phyloP scores from a whole-genome alignment of 2,888 invertebrate genomes.

The Tromatobia lineatoria region DNA sequence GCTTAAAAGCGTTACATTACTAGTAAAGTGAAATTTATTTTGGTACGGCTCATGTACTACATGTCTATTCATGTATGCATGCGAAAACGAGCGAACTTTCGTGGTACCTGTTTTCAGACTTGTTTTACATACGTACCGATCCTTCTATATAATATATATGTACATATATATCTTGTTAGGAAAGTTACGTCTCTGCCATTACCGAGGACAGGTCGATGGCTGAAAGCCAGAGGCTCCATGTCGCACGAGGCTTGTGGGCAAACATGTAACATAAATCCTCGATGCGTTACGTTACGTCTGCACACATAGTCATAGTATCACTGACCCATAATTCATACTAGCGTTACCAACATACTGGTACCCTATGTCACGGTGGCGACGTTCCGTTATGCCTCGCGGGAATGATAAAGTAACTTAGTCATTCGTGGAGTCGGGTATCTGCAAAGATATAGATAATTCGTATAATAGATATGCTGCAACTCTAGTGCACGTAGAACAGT shows the following conservation, averaged over 20 bases:
- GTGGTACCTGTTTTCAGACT: conserved; percentile 31
- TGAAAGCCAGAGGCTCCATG: conserved; percentile 50
- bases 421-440: conserved; percentile 29
- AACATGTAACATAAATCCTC: conserved; percentile 58
- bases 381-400: conserved; percentile 36
- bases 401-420: conserved; percentile 62
- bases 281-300: conserved; percentile 39
- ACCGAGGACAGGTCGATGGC: conserved; percentile 45
- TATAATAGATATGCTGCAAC: conserved; percentile 22
- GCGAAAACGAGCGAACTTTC: conserved; percentile 28
- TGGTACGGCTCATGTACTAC: background rate
- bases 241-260: conserved; percentile 36
- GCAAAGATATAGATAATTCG: background rate
- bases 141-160: background rate
- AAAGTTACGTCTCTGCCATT: conserved; percentile 54
- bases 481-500: background rate
- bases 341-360: conserved; percentile 41
- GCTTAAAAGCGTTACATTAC: background rate
- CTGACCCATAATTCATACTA: conserved; percentile 56
- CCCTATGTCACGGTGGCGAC: conserved; percentile 14
- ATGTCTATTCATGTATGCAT: background rate
- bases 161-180: conserved; percentile 18
- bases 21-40: conserved; percentile 18
- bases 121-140: conserved; percentile 6
- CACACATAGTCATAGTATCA: conserved; percentile 19